These are phyloP conservation scores for Callinectes sapidus DNA, from an alignment of 2,888 invertebrate genomes.

Conservation along the genomic window DNA sequence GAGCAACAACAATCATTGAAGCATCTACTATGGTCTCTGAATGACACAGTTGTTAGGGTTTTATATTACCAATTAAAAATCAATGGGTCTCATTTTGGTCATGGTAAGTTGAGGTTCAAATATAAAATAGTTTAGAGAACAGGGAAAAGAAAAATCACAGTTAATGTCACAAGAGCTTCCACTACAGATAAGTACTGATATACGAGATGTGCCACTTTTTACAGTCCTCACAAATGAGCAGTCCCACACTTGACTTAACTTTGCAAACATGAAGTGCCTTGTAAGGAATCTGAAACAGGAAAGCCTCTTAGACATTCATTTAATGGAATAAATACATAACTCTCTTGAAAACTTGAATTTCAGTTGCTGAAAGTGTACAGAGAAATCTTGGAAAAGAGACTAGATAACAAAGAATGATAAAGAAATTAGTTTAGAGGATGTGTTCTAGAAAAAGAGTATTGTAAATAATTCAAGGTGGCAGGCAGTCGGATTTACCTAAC, in stretches of 20 bases:
- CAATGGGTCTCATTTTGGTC: neutral
- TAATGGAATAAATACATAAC: constrained; percentile 69
- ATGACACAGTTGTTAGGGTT: neutral
- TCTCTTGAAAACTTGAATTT: constrained; percentile 55
- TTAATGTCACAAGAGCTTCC: neutral
- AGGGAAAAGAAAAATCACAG: neutral
- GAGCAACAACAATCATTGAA: neutral
- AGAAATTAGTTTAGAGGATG: constrained; percentile 36
- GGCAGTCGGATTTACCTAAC: constrained; percentile 42
- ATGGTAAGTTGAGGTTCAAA: neutral
- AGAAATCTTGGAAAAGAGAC: constrained; percentile 55
- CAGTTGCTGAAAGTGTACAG: constrained; percentile 59
- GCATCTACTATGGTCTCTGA: neutral
- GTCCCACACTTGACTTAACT: neutral
- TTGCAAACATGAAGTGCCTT: neutral
- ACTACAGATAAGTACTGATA: neutral
- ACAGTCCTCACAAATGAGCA: neutral
- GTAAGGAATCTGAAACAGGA: constrained; percentile 40
- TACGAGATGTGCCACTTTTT: neutral
- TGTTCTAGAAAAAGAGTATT: constrained; percentile 33
- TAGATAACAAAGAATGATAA: constrained; percentile 50
- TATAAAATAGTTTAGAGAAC: neutral
- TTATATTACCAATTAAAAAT: neutral
- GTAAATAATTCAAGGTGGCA: constrained; percentile 31
- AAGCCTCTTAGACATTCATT: constrained; percentile 66